These are phyloP conservation scores for Bombus ignitus DNA, from an alignment of 1,140 invertebrate species.

Conservation along the genomic window DNA sequence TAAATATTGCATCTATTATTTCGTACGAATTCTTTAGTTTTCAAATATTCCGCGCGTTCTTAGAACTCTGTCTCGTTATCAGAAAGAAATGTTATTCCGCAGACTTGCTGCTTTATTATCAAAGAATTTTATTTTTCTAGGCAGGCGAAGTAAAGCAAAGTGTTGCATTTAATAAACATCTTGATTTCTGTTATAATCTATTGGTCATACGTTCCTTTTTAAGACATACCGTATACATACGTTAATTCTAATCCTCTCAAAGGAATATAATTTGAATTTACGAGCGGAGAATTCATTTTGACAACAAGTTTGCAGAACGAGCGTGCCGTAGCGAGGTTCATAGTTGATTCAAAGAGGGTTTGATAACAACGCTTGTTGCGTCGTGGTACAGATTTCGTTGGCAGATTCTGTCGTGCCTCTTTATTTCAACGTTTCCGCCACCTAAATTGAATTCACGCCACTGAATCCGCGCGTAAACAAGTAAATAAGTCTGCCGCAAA, in stretches of 20 bases:
- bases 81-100: not conserved
- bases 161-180: not conserved
- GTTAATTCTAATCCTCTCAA: not conserved
- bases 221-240: not conserved
- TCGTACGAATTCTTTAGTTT: not conserved
- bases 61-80: not conserved
- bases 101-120: not conserved
- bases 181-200: too few species aligned
- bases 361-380: conserved; percentile 34
- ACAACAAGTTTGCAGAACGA: not conserved
- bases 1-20: not conserved
- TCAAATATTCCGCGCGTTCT: not conserved
- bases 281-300: not conserved
- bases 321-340: too few species aligned
- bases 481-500: conserved; percentile 32
- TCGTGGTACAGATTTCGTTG: not conserved
- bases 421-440: conserved; percentile 2
- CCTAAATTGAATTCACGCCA: conserved; percentile 20
- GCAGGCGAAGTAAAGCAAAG: not conserved
- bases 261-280: not conserved
- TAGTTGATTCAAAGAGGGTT: not conserved
- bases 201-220: not conserved
- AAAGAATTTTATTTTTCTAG: not conserved
- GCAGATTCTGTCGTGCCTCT: not conserved
- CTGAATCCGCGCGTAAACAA: conserved; percentile 22